Conservation (phyloP, 2,888 invertebrate genomes). For the Drosophila nigricruria region DNA sequence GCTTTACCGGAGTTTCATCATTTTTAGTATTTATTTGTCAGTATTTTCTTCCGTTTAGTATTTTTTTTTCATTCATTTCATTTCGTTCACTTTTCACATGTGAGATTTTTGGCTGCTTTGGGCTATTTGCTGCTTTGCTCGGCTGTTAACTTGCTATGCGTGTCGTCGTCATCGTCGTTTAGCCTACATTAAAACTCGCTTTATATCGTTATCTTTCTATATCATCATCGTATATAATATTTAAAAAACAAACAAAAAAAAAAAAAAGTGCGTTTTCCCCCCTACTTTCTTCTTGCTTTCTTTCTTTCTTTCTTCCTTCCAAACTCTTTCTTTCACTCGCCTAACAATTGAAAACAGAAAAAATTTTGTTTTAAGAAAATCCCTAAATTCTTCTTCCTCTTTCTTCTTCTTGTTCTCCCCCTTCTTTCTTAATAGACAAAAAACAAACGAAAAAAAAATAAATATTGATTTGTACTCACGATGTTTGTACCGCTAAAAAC, state of each 20-base stretch:
- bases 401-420: background rate
- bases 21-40: slow-evolving; percentile 8
- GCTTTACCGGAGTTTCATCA: slow-evolving; percentile 25
- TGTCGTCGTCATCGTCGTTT: slow-evolving; percentile 22
- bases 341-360: slow-evolving; percentile 65
- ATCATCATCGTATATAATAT: slow-evolving; percentile 39
- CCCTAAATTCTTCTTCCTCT: slow-evolving; percentile 30
- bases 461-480: slow-evolving; percentile 73
- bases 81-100: slow-evolving; percentile 18
- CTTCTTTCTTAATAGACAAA: slow-evolving; percentile 39
- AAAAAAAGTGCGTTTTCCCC: slow-evolving; percentile 21
- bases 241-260: slow-evolving; percentile 34
- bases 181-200: slow-evolving; percentile 51
- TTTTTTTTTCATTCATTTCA: background rate
- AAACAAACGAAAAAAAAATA: slow-evolving; percentile 43
- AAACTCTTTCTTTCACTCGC: slow-evolving; percentile 39
- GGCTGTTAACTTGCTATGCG: slow-evolving; percentile 32
- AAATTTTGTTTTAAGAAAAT: slow-evolving; percentile 41
- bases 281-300: too few relatives aligned
- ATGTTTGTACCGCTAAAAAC: slow-evolving; percentile 77
- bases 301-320: too few relatives aligned
- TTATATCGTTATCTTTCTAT: slow-evolving; percentile 63
- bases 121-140: slow-evolving; percentile 58
- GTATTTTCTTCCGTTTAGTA: slow-evolving; percentile 8
- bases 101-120: slow-evolving; percentile 35